These are phyloP conservation scores for Pampusana beccarii DNA, from an alignment of 2,113 vertebrate species.

Conservation along the genomic window DNA sequence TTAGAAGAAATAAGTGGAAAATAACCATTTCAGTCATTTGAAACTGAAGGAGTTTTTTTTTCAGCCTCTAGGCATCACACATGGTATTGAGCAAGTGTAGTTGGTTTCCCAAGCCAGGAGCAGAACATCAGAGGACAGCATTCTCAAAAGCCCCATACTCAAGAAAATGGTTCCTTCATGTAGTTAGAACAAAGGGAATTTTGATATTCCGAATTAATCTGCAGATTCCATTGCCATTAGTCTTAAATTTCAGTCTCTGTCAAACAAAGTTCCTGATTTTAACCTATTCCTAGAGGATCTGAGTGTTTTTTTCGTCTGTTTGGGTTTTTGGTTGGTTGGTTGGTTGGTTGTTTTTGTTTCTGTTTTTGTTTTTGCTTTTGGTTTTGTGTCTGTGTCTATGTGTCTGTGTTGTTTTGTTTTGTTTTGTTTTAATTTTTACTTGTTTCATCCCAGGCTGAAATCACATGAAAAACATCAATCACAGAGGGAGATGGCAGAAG, in stretches of 20 bases:
- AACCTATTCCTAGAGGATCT: background rate
- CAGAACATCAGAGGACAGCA: background rate
- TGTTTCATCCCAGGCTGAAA: background rate
- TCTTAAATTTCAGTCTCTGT: background rate
- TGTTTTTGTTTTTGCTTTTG: too few relatives aligned
- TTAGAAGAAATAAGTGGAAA: background rate
- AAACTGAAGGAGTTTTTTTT: background rate
- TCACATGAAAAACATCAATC: background rate
- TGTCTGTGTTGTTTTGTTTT: too few relatives aligned
- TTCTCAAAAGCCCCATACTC: background rate
- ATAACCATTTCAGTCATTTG: background rate
- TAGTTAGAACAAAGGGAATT: background rate
- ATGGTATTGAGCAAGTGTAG: background rate
- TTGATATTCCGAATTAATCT: background rate
- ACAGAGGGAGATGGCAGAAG: background rate
- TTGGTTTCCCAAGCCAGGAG: background rate
- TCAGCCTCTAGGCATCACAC: background rate
- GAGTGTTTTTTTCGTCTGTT: background rate
- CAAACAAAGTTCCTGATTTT: background rate
- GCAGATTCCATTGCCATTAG: background rate
- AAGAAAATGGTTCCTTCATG: background rate
- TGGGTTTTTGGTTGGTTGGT: background rate
- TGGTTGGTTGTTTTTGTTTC: too few relatives aligned
- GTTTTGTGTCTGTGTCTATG: too few relatives aligned
- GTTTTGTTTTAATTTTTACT: background rate